Percentiles rank a stretch among this genome's conserved stretches.
Evolutionary conservation across 2,113 vertebrate genomes (phyloP).

Genomic region (Spermophilus dauricus): DNA sequence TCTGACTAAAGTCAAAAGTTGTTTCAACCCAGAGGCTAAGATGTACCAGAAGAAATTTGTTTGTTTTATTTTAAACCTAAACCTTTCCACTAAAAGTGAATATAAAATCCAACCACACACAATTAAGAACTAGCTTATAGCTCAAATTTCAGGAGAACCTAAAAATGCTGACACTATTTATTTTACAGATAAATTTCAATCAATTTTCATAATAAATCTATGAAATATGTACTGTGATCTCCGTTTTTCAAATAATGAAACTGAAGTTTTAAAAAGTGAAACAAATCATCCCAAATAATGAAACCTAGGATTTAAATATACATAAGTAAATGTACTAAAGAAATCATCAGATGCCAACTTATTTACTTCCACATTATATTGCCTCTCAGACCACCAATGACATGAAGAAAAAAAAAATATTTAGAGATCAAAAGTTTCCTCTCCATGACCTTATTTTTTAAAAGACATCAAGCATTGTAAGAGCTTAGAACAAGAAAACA

Average conservation of each 20-base stretch:
- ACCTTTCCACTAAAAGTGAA: neutral
- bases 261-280: neutral
- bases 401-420: neutral
- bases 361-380: neutral
- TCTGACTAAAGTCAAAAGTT: constrained; percentile 60
- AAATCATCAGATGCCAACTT: neutral
- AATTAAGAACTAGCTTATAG: constrained; percentile 33
- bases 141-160: neutral
- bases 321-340: neutral
- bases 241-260: neutral
- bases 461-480: neutral
- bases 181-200: constrained; percentile 27
- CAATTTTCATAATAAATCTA: constrained; percentile 23
- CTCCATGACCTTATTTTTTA: neutral
- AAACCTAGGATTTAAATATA: neutral
- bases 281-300: neutral
- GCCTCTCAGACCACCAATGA: neutral
- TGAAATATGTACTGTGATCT: neutral
- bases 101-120: neutral
- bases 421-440: neutral
- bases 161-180: constrained; percentile 9
- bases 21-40: constrained; percentile 12
- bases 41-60: constrained; percentile 23
- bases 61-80: constrained; percentile 58
- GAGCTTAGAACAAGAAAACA: neutral